Base-by-base conservation (phyloP, 2,888 invertebrate species). In the Mythimna pallens region DNA sequence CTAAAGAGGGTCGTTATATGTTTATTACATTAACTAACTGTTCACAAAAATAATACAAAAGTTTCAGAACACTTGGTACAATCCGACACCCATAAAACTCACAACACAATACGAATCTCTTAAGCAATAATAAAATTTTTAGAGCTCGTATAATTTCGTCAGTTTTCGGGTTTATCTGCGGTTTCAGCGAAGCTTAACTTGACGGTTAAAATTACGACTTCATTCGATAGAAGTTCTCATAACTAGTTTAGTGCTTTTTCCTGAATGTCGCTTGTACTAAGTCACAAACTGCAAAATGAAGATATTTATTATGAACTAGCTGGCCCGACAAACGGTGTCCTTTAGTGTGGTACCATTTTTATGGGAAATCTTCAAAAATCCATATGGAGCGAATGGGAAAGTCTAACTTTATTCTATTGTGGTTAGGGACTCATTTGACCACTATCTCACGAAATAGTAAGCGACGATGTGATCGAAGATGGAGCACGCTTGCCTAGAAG, bases 121-220 rank as follows among this genome's bases (percentile, higher is more conserved):
- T 30, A 17, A 57, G 17, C 25, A 43, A 4, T 40, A 6, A n/a
- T 69, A n/a, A 66, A 40, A 69, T 25, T 14, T 7, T 30, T n/a
- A 8, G 52, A n/a, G 4, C n/a, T 52, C 66, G 52, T 40, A 65
- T 65, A 40, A 65, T 54, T 69, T 22, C 54, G 34, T 14, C 14
- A 57, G 22, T 47, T 20, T 34, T 47, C 43, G 14, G 54, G 22
- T 61, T 65, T 36, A 25, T 65, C n/a, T 52, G 14, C 50, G 14
- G 5, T 65, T 54, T 40, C 25, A 6, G 20, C 36, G 20, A 12
- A 5, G 34, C 22, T 68, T 61, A 25, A 57, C 47, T 57, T 50
- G 9, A 17, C 6, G 9, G 20, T 69, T 69, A n/a, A 70, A 57
- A 50, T 69, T 36, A 69, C 22, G 47, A 57, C 25, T 69, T 36